Evolutionary conservation across 2,888 invertebrate genomes (phyloP).

Genomic region (Pandemis heparana): DNA sequence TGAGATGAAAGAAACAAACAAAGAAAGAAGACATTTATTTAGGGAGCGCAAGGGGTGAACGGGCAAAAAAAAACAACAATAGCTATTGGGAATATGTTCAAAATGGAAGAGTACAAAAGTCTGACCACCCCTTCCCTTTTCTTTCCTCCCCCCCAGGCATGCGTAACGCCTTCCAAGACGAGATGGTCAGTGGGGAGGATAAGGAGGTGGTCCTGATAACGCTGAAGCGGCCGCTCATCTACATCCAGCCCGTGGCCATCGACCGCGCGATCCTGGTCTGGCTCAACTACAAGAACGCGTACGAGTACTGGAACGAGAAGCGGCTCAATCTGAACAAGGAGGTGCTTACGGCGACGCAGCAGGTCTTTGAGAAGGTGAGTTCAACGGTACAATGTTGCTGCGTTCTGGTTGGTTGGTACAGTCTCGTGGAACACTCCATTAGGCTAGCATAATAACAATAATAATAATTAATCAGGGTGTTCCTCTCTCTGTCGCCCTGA

Average conservation of each 20-base stretch:
- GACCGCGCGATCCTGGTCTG: slow-evolving; percentile 99
- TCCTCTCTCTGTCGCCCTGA: too few species aligned
- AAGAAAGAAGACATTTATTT: too few species aligned
- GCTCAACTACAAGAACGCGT: slow-evolving; percentile 99
- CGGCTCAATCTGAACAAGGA: slow-evolving; percentile 96
- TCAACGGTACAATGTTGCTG: too few species aligned
- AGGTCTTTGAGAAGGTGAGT: slow-evolving; percentile 82
- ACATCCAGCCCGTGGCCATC: slow-evolving; percentile 98
- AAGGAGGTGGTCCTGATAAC: slow-evolving; percentile 96
- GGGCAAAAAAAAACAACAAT: too few species aligned
- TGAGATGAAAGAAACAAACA: too few species aligned
- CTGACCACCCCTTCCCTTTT: too few species aligned
- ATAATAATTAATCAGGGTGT: too few species aligned
- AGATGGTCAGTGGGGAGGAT: slow-evolving; percentile 93
- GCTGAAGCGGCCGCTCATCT: slow-evolving; percentile 96
- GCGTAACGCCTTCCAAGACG: slow-evolving; percentile 95
- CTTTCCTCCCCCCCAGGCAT: slow-evolving; percentile 72
- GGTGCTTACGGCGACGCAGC: slow-evolving; percentile 91
- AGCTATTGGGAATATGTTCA: too few species aligned
- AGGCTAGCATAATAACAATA: too few species aligned
- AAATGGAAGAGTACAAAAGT: neutral
- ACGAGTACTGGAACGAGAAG: slow-evolving; percentile 99
- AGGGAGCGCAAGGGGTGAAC: too few species aligned
- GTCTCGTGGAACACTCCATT: too few species aligned
- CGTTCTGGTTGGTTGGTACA: too few species aligned